phyloP scores from a whole-genome alignment of 2,113 vertebrate species.

The Proteles cristata region DNA sequence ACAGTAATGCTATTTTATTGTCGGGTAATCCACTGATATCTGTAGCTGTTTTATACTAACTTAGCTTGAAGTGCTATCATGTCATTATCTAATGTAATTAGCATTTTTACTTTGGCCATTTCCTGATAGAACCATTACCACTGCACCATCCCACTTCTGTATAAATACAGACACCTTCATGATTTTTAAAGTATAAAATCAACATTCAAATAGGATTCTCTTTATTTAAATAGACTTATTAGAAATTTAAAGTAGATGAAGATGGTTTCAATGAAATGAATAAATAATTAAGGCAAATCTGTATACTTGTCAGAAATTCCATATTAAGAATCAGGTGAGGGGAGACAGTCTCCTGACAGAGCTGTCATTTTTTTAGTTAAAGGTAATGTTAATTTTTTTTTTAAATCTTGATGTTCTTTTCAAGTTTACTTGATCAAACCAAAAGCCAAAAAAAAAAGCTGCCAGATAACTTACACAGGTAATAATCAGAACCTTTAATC shows the following conservation, averaged over 20 bases:
- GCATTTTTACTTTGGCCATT: slow-evolving; percentile 68
- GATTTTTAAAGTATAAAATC: slow-evolving; percentile 84
- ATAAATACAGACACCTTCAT: slow-evolving; percentile 72
- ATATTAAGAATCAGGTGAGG: slow-evolving; percentile 85
- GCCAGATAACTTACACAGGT: slow-evolving; percentile 85
- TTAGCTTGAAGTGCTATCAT: slow-evolving; percentile 60
- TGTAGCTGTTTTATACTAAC: slow-evolving; percentile 49
- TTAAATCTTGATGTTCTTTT: slow-evolving; percentile 85
- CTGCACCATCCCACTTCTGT: slow-evolving; percentile 25
- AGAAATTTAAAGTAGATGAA: slow-evolving; percentile 90
- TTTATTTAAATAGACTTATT: slow-evolving; percentile 90
- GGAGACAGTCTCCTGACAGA: slow-evolving; percentile 86
- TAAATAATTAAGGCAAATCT: slow-evolving; percentile 91
- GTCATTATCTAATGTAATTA: slow-evolving; percentile 62
- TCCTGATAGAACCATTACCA: slow-evolving; percentile 66
- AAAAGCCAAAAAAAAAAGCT: slow-evolving; percentile 78
- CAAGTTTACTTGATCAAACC: slow-evolving; percentile 88
- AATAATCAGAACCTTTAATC: slow-evolving; percentile 87
- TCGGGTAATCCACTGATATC: background rate
- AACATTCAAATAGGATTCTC: slow-evolving; percentile 85
- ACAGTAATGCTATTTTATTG: background rate
- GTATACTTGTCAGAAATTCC: slow-evolving; percentile 86
- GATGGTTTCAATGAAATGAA: slow-evolving; percentile 88
- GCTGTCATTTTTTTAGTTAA: slow-evolving; percentile 84
- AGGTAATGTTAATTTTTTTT: slow-evolving; percentile 82